Base-by-base conservation (phyloP, 2,797 vertebrate genomes). In the Spondyliosoma cantharus region DNA sequence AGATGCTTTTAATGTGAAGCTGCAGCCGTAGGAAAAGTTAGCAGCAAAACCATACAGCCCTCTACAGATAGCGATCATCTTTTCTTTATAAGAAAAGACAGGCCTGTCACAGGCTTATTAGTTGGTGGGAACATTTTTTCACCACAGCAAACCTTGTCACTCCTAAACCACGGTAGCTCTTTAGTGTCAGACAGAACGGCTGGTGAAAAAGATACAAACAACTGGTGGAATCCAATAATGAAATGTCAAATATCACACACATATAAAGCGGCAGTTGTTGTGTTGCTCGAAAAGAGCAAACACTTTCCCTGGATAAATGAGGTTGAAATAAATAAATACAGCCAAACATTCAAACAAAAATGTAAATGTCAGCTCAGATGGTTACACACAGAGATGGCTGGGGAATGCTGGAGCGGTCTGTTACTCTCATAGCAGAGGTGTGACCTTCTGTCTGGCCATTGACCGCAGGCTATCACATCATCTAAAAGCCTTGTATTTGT, bases 381-480 rank as follows among this genome's bases (percentile, higher is more conserved):
- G 73, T 69, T 69, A 32, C 71, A 52, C 24, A 72, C 13, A 50
- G 53, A 22, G 32, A 67, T 43, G 58, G 68, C 24, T 63, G 61
- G 68, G 43, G 13, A 57, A 71, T 32, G 74, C 66, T 58, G 52
- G 27, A 78, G 48, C 50, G 52, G 65, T 78, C 57, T 50, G 67
- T 86, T 81, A 58, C 71, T 86, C 80, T 73, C 64, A 53, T 63
- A 80, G 69, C 66, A 77, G 85, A 89, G 83, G 63, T 81, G 81
- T 81, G 85, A 92, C 87, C 83, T 89, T 84, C 71, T 83, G 74
- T 82, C 73, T 72, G 77, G 59, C 48, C 71, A 69, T 5, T 78
- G 86, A 85, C 72, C 19, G 46, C 13, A 15, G 78, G 79, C 80
- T 69, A 80, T 89, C 75, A 78, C 64, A 65, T 83, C 70, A 86